A percentile compares a stretch with the other conserved stretches of the same genome.
Conservation (phyloP, 2,888 invertebrate species). For the Catocala nupta region DNA sequence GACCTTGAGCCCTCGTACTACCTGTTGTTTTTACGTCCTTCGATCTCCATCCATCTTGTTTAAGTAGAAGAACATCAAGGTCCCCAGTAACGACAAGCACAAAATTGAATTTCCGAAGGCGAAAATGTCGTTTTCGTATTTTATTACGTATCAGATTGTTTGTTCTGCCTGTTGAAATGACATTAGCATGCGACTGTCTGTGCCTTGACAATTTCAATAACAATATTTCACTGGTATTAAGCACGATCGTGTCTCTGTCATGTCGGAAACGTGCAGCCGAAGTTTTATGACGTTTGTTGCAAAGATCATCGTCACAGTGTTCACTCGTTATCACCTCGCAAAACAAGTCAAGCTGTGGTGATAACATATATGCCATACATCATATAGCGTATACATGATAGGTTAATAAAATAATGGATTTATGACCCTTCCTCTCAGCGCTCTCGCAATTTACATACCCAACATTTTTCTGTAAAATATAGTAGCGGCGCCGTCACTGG, state of each 20-base stretch:
- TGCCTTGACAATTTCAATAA: not conserved
- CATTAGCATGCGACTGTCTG: not conserved
- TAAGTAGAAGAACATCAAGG: constrained; percentile 2
- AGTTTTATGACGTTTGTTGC: constrained; percentile 11
- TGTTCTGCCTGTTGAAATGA: not conserved
- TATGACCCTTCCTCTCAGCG: constrained; percentile 16
- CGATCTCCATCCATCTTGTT: constrained; percentile 2
- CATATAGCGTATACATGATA: constrained; percentile 33
- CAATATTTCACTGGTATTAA: constrained; percentile 2
- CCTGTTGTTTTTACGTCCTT: constrained; percentile 8
- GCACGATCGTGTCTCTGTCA: not conserved
- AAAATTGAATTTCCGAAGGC: constrained; percentile 2
- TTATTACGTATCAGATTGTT: constrained; percentile 5
- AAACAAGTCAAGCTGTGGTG: constrained; percentile 16
- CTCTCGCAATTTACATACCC: constrained; percentile 18
- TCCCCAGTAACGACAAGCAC: not conserved
- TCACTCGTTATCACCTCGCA: constrained; percentile 42
- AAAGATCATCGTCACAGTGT: constrained; percentile 46
- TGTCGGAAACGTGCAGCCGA: not conserved
- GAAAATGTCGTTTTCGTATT: constrained; percentile 1
- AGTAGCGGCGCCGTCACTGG: not conserved
- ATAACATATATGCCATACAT: constrained; percentile 31
- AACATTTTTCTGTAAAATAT: constrained; percentile 14
- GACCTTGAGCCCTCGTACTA: constrained; percentile 5
- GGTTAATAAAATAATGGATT: constrained; percentile 24